Evolutionary conservation across 2,113 vertebrate species (phyloP), one percentile per base, ranked within the genome.

Genomic region (Argyrosomus japonicus): DNA sequence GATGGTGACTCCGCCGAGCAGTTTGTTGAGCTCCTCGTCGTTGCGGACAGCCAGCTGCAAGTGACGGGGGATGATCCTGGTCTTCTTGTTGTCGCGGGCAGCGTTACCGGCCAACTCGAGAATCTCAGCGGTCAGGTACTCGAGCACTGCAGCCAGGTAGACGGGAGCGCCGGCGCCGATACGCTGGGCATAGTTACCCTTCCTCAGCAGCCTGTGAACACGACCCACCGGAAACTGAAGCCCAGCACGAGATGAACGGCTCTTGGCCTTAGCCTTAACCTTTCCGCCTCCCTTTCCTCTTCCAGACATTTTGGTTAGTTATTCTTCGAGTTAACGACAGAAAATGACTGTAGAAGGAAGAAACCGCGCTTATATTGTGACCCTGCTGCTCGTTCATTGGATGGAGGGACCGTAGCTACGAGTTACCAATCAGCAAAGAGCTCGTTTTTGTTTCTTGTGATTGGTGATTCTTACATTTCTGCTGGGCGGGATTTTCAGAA

Each of bases 261-360:
- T 53, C 50, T 53, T 53, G 0, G 50, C 50, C 50, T 53, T 53
- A 0, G 50, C 19, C 3, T 19, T 53, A 0, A 19, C 17, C 8
- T 53, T 53, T 8, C 50, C 50, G 6, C 18, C 17, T 53, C 50
- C 50, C 19, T 53, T 53, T 2, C 50, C 50, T 0, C 50, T 1
- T 8, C 50, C 50, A 53, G 50, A 53, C 50, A 53, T 53, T 2
- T 21, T 9, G 14, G 15, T 8, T 50, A 4, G 5, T 4, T 17
- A 14, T 15, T 48, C 4, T 48, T 14, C 4, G 12, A 17, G 47
- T 50, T 17, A 50, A 13, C 45, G 12, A 11, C 13, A 47, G 13
- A 50, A 50, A 5, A 17, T 15, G 1, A 17, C 0, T 15, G 1
- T 1, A 6, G 1, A 5, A 1, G 0, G 0, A 2, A 6, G 48